A percentile compares a stretch with the other conserved stretches of the same genome.
phyloP scores from a whole-genome alignment of 2,888 invertebrate genomes.

The Cephus sareptanus region DNA sequence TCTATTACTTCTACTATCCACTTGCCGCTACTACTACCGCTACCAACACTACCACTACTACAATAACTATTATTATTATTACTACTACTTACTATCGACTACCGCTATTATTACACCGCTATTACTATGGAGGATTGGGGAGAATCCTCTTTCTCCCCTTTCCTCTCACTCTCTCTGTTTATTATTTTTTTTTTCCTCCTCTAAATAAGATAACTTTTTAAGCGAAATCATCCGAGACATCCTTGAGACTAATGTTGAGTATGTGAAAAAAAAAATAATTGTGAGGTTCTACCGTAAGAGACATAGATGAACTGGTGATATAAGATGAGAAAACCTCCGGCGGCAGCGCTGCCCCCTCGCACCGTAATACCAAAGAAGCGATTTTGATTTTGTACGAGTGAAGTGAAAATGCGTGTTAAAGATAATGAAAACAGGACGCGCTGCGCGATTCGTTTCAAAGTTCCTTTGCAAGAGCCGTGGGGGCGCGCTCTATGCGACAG shows the following conservation, averaged over 20 bases:
- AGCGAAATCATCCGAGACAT: not conserved
- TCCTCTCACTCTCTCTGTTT: not conserved
- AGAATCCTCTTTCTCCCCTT: not conserved
- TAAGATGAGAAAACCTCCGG: conserved; percentile 17
- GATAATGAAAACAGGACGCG: conserved; percentile 1
- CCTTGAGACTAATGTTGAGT: conserved; percentile 8
- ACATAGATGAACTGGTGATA: not conserved
- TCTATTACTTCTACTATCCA: conserved; percentile 40
- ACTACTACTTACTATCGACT: not conserved
- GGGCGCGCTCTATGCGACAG: conserved; percentile 6
- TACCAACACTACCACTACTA: not conserved
- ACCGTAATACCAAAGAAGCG: conserved; percentile 64
- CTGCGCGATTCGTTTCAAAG: conserved; percentile 36
- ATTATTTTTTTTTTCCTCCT: not conserved
- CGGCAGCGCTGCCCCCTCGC: conserved; percentile 42
- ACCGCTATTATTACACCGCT: not conserved
- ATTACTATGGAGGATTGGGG: not conserved
- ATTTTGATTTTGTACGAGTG: conserved; percentile 55
- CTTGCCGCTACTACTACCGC: conserved; percentile 28
- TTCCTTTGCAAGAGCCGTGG: conserved; percentile 39
- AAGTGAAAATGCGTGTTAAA: conserved; percentile 46
- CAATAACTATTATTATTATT: not conserved
- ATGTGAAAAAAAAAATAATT: conserved; percentile 17
- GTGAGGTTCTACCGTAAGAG: conserved; percentile 31
- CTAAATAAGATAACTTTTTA: not conserved